Percentiles rank a stretch among this genome's conserved stretches.
Conservation (phyloP, 2,888 invertebrate genomes). For the Himalopsyche kuldschensis region DNA sequence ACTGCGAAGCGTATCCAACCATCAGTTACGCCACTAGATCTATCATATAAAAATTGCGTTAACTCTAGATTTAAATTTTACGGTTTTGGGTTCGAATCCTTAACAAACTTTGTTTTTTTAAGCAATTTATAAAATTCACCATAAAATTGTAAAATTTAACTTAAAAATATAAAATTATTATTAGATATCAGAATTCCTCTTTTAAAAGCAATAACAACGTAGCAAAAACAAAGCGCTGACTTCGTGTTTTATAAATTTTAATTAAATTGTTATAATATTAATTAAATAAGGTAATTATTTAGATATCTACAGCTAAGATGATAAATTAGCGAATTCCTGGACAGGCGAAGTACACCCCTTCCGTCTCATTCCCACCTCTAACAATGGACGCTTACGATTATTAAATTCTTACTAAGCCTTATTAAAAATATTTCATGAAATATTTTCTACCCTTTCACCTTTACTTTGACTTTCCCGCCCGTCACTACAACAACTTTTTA, state of each 20-base stretch:
- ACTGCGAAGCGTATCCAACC: no score
- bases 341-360: constrained; percentile 7
- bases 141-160: no score
- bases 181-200: neutral
- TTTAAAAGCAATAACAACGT: neutral
- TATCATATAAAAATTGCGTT: no score
- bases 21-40: no score
- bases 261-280: constrained; percentile 36
- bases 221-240: neutral
- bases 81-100: no score
- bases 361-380: neutral
- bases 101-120: no score
- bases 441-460: constrained; percentile 16
- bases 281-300: constrained; percentile 37
- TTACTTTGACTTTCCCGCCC: neutral
- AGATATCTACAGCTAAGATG: constrained; percentile 35
- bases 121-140: no score
- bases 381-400: constrained; percentile 11
- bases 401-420: constrained; percentile 28
- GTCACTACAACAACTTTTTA: neutral
- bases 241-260: constrained; percentile 23
- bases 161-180: no score
- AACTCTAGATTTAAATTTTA: no score
- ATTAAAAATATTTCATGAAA: constrained; percentile 28
- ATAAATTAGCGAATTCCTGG: constrained; percentile 36